These are phyloP conservation scores for Danaus chrysippus DNA, from an alignment of 2,888 invertebrate species.

Conservation along the genomic window DNA sequence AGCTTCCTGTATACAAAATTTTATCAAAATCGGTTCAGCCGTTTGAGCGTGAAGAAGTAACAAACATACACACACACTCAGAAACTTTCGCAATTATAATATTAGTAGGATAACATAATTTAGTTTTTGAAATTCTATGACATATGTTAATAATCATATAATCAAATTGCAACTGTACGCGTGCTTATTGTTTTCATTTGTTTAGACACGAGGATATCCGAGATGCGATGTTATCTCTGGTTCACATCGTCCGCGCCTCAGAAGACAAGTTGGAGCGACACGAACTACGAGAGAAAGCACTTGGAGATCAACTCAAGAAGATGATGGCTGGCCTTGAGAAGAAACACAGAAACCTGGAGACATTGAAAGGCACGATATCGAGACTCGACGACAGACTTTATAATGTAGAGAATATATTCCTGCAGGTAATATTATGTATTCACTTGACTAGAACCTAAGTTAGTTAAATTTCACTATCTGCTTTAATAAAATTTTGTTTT, in stretches of 20 bases:
- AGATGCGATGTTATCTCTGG: constrained; percentile 88
- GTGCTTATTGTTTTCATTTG: too few relatives aligned
- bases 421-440: constrained; percentile 73
- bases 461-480: too few relatives aligned
- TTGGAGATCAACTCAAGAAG: constrained; percentile 89
- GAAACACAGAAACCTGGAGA: constrained; percentile 84
- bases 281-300: constrained; percentile 87
- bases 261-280: constrained; percentile 92
- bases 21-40: too few relatives aligned
- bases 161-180: too few relatives aligned
- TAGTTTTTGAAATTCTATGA: too few relatives aligned
- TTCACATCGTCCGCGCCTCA: constrained; percentile 87
- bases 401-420: constrained; percentile 86
- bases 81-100: too few relatives aligned
- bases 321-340: constrained; percentile 85
- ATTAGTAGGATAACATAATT: too few relatives aligned
- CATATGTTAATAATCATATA: too few relatives aligned
- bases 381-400: constrained; percentile 87
- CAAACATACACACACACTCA: too few relatives aligned
- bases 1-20: too few relatives aligned
- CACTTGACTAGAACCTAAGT: too few relatives aligned
- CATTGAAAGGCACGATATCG: constrained; percentile 83
- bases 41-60: too few relatives aligned
- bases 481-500: not conserved
- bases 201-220: constrained; percentile 84